Conservation (phyloP, 2,113 vertebrate species). For the Promerops cafer region DNA sequence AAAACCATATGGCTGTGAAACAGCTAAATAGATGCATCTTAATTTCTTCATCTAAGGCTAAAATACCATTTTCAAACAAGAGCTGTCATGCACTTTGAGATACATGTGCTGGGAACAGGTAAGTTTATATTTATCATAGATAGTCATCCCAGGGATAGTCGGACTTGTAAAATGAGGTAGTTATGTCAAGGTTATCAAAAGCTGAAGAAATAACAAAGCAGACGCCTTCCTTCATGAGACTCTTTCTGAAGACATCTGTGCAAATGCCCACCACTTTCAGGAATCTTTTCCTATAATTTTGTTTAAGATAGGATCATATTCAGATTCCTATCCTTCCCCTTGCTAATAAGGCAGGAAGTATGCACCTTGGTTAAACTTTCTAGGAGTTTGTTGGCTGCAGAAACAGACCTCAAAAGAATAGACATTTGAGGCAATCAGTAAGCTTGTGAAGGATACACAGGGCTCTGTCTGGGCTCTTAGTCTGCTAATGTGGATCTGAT, state of each 20-base stretch:
- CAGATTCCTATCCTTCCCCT: not conserved
- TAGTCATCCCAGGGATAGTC: not conserved
- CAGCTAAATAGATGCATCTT: not conserved
- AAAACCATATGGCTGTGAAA: constrained; percentile 10
- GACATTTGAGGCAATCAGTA: not conserved
- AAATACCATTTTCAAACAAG: not conserved
- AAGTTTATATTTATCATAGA: not conserved
- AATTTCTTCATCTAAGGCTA: constrained; percentile 6
- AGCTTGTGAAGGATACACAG: not conserved
- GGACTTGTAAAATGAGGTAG: not conserved
- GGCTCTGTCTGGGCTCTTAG: not conserved
- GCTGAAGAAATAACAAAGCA: not conserved
- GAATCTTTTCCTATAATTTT: not conserved
- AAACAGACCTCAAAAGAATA: not conserved
- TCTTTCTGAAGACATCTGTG: not conserved
- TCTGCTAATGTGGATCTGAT: not conserved
- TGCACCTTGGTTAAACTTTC: not conserved
- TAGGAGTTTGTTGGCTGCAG: not conserved
- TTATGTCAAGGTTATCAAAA: not conserved
- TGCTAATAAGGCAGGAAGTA: not conserved
- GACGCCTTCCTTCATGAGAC: not conserved
- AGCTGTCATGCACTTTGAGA: constrained; percentile 13
- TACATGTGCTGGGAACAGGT: not conserved
- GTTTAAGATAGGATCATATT: not conserved
- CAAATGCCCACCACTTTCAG: not conserved